Evolutionary conservation across 2,797 vertebrate genomes (phyloP).

Genomic region (Rhincodon typus): DNA sequence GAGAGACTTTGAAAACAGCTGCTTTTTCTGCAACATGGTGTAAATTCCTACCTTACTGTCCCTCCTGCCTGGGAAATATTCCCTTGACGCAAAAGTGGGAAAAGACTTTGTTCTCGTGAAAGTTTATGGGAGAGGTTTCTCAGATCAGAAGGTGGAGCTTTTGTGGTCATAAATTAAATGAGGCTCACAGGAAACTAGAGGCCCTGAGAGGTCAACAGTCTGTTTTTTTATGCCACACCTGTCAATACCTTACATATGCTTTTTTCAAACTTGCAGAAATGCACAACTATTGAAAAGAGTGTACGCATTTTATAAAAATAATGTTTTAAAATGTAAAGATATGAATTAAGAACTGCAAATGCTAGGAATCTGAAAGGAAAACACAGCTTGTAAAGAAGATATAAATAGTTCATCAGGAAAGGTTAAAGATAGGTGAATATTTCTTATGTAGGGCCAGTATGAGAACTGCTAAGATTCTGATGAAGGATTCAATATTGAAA

Average conservation of each 20-base stretch:
- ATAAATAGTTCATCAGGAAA: not conserved
- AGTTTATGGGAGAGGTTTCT: constrained; percentile 17
- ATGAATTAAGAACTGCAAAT: not conserved
- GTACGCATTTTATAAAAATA: not conserved
- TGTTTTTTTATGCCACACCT: constrained; percentile 22
- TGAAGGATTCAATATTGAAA: not conserved
- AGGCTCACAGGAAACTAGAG: not conserved
- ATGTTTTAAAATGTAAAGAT: not conserved
- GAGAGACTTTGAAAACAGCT: not conserved
- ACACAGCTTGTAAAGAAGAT: not conserved
- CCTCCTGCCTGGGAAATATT: not conserved
- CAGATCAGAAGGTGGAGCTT: constrained; percentile 20
- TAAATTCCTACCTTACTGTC: constrained; percentile 27
- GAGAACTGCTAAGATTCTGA: not conserved
- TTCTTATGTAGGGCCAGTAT: not conserved
- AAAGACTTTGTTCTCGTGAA: constrained; percentile 24
- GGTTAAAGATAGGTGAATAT: not conserved
- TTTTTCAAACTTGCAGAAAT: not conserved
- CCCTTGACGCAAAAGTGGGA: not conserved
- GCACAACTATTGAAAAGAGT: not conserved
- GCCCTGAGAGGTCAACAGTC: not conserved
- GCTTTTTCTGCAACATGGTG: not conserved
- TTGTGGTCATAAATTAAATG: constrained; percentile 23
- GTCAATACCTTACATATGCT: not conserved
- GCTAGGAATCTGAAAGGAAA: not conserved